phyloP scores from a whole-genome alignment of 2,888 invertebrate species.

The Serrognathus titanus region DNA sequence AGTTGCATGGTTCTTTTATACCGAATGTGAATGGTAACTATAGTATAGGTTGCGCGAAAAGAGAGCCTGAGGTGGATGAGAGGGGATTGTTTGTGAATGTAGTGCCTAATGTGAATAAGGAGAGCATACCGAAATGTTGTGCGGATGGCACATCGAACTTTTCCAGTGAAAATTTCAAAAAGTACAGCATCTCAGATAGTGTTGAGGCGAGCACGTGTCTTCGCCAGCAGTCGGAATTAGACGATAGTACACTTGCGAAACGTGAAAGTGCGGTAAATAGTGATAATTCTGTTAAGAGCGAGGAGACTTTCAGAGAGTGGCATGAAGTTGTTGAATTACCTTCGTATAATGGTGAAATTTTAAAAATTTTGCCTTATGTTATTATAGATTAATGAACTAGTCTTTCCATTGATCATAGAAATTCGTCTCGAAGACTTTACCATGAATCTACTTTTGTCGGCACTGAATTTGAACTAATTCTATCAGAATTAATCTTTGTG shows the following conservation, averaged over 20 bases:
- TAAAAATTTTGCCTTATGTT: slow-evolving; percentile 95
- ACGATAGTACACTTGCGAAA: slow-evolving; percentile 11
- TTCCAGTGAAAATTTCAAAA: slow-evolving; percentile 44
- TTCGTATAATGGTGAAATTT: slow-evolving; percentile 72
- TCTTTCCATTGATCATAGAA: slow-evolving; percentile 20
- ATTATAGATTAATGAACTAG: slow-evolving; percentile 75
- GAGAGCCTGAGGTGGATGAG: slow-evolving; percentile 14
- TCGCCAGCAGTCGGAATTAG: slow-evolving; percentile 5
- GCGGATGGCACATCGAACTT: slow-evolving; percentile 28
- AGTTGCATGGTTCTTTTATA: slow-evolving; percentile 46
- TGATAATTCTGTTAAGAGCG: slow-evolving; percentile 29
- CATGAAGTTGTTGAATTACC: slow-evolving; percentile 77
- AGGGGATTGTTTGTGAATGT: slow-evolving; percentile 43
- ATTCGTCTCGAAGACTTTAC: slow-evolving; percentile 6
- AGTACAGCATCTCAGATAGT: slow-evolving; percentile 45
- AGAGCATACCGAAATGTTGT: slow-evolving; percentile 36
- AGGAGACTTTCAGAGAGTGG: slow-evolving; percentile 76
- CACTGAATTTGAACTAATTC: background rate
- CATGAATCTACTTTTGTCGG: background rate
- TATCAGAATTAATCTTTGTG: background rate
- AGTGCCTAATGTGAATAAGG: slow-evolving; percentile 49
- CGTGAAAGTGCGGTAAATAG: slow-evolving; percentile 25
- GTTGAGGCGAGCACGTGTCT: slow-evolving; percentile 19
- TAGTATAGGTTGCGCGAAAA: slow-evolving; percentile 23
- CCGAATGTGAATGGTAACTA: slow-evolving; percentile 44